A percentile compares a stretch with the other conserved stretches of the same genome.
These are phyloP conservation scores for Scelioninae gen. 1 DNA, from an alignment of 2,888 invertebrate species.

Conservation along the genomic window DNA sequence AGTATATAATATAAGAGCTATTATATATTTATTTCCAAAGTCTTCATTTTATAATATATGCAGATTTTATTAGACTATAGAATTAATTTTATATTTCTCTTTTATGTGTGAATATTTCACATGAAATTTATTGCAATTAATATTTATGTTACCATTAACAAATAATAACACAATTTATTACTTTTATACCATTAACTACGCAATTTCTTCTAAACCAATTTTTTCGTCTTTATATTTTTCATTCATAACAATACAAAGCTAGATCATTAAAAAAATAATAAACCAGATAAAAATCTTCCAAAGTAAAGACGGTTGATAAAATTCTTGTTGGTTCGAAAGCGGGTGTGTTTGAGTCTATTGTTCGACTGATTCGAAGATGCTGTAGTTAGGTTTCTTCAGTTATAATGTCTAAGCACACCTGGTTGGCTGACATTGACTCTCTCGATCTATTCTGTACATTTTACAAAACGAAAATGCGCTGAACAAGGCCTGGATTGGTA, in stretches of 20 bases:
- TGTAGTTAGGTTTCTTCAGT: conserved; percentile 78
- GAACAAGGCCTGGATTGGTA: conserved; percentile 58
- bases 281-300: not conserved
- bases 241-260: not conserved
- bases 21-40: no score
- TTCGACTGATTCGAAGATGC: conserved; percentile 78
- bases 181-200: no score
- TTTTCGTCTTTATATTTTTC: not conserved
- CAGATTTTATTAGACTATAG: no score
- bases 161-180: no score
- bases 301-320: conserved; percentile 68
- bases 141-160: no score
- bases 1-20: no score
- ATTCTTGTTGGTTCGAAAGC: conserved; percentile 69
- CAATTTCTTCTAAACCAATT: no score
- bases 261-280: conserved; percentile 1
- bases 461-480: conserved; percentile 72
- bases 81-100: no score
- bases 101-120: no score
- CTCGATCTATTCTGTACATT: conserved; percentile 53
- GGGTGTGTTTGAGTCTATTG: conserved; percentile 70
- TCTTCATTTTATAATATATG: no score
- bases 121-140: no score
- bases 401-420: conserved; percentile 77
- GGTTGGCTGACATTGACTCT: conserved; percentile 78